These are phyloP conservation scores for Patiria miniata DNA, from an alignment of 35 echinoderm and acorn worm genomes.

Conservation along the genomic window DNA sequence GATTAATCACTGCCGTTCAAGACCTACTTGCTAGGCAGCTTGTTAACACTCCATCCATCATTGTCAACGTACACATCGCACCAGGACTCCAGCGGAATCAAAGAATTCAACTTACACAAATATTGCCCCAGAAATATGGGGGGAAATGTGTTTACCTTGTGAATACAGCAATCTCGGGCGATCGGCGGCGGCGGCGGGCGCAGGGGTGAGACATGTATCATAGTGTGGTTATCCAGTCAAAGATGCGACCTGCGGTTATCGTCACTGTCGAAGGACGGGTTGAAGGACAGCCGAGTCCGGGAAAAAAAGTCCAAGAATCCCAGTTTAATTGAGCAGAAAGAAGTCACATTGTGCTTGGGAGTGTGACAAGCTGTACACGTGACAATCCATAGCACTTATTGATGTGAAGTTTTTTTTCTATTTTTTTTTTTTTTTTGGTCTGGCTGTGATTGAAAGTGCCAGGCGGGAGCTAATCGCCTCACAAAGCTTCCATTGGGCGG, in stretches of 20 bases:
- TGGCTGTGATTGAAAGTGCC: not conserved
- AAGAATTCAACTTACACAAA: not conserved
- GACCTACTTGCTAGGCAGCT: not conserved
- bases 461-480: slow-evolving; percentile 12
- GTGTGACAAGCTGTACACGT: slow-evolving; percentile 3
- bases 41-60: slow-evolving; percentile 9
- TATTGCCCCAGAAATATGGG: slow-evolving; percentile 10
- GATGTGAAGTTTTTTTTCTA: not conserved
- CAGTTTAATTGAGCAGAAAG: not conserved
- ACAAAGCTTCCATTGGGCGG: not conserved
- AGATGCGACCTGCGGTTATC: too few relatives aligned
- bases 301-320: too few relatives aligned
- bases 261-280: too few relatives aligned
- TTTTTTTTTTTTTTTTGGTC: not conserved
- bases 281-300: too few relatives aligned
- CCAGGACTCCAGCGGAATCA: not conserved
- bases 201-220: not conserved
- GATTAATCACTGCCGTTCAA: not conserved
- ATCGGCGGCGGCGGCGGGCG: not conserved
- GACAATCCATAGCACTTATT: not conserved
- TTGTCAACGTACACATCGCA: not conserved
- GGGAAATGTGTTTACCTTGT: slow-evolving; percentile 22
- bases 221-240: not conserved
- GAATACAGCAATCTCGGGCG: slow-evolving; percentile 3
- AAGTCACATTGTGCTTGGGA: not conserved